Evolutionary conservation across 30 jellyfish, hydroid and myxozoan species (phyloP), one percentile per base, ranked within the genome.

Genomic region (Chironex yamaguchii): DNA sequence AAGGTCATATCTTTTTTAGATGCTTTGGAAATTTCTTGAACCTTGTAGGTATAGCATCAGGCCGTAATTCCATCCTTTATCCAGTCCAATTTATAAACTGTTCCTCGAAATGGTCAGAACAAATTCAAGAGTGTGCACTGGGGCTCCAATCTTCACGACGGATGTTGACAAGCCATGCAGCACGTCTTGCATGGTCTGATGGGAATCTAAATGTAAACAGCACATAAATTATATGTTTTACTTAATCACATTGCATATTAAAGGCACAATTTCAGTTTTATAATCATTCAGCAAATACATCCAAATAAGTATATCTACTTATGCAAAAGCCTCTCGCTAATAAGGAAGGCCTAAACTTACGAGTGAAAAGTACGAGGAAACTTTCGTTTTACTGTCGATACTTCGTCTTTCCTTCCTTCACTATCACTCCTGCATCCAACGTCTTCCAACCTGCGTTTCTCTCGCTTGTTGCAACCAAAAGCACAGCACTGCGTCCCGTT

Each of bases 141-240:
- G 90, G 90, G 3, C 24, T 62, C 90, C 90, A 78, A 72, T 78
- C 84, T 31, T 53, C 68, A 22, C 90, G 65, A 36, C 35, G 81
- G 68, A 78, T 53, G 67, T 66, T 66, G 3, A 26, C 79, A 22
- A 66, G 21, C 79, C 79, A 66, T 3, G 4, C 21, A 2, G 4
- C 67, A 24, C 30, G 26, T 22, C 79, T 25, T 4, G 11, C 69
- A 4, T 25, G 4, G 9, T 66, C 67, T 25, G 79, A 12, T 2
- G 79, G 79, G 30, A 66, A 66, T 4, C 79, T 66, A 22, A 27
- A 66, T n/a, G n/a, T n/a, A n/a, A n/a, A n/a, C n/a, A n/a, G 85
- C 14, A 67, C 22, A 34, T n/a, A n/a, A n/a, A n/a, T n/a, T n/a
- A n/a, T n/a, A n/a, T n/a, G n/a, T n/a, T n/a, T n/a, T n/a, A n/a